phyloP scores from a whole-genome alignment of 2,888 invertebrate genomes.

The Cremastinae sp. region DNA sequence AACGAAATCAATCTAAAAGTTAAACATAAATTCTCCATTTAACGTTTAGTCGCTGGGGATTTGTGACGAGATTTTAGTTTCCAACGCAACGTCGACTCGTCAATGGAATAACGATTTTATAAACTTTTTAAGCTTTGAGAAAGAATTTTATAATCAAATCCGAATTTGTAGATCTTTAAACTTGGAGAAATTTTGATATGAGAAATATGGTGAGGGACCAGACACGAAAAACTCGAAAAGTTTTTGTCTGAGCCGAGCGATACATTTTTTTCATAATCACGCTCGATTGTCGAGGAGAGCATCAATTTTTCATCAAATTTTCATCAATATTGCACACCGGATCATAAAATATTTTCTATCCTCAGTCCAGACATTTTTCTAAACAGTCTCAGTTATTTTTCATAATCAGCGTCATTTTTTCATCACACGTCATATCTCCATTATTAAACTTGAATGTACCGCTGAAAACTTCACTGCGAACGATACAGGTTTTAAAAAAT shows the following conservation, averaged over 20 bases:
- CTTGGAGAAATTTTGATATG: not conserved
- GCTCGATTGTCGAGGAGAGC: not conserved
- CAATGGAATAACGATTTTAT: conserved; percentile 14
- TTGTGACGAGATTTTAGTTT: not conserved
- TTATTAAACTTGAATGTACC: conserved; percentile 15
- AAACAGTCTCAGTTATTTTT: not conserved
- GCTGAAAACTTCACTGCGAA: conserved; percentile 37
- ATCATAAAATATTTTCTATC: not conserved
- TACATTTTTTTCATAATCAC: not conserved
- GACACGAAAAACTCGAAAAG: not conserved
- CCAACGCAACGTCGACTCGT: not conserved
- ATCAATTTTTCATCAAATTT: not conserved
- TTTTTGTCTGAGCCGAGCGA: not conserved
- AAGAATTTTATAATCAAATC: conserved; percentile 12
- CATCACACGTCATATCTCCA: conserved; percentile 23
- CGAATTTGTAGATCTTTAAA: conserved; percentile 15
- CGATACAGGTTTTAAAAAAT: conserved; percentile 46
- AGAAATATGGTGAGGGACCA: not conserved
- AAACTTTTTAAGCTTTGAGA: conserved; percentile 24
- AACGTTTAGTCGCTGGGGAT: not conserved
- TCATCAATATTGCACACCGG: not conserved
- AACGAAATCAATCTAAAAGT: no score
- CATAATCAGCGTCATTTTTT: conserved; percentile 1
- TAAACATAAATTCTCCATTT: not conserved
- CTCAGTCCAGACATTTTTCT: not conserved